Percentiles rank a stretch among this genome's conserved stretches.
Conservation (phyloP, 2,797 vertebrate species). For the Diceros bicornis region DNA sequence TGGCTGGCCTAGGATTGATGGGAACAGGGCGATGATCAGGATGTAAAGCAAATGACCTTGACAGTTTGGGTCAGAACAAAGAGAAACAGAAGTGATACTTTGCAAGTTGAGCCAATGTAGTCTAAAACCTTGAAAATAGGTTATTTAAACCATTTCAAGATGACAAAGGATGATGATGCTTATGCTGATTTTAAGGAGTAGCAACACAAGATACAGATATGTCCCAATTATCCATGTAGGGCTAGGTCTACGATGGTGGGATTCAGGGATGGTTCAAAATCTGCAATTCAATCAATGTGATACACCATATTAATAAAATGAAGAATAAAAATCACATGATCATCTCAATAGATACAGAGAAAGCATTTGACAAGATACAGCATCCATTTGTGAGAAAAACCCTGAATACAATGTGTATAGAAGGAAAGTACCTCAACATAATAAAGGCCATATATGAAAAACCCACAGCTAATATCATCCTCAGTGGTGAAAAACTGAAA, state of each 20-base stretch:
- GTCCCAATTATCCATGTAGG: accelerated
- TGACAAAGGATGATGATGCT: neutral
- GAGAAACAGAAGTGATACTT: neutral
- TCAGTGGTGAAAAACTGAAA: too few relatives aligned
- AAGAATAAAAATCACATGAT: too few relatives aligned
- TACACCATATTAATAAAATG: too few relatives aligned
- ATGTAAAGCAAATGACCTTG: neutral
- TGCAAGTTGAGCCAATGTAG: neutral
- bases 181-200: neutral
- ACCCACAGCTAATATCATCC: too few relatives aligned
- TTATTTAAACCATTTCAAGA: neutral
- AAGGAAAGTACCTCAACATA: too few relatives aligned
- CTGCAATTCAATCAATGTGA: too few relatives aligned
- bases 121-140: neutral
- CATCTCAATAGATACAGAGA: too few relatives aligned
- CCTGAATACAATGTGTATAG: too few relatives aligned
- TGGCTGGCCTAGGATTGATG: accelerated
- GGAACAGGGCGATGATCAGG: neutral
- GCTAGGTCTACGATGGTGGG: neutral
- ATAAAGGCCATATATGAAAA: too few relatives aligned
- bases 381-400: too few relatives aligned
- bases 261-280: too few relatives aligned
- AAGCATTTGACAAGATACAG: too few relatives aligned
- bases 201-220: neutral
- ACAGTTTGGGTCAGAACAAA: neutral